These are phyloP conservation scores for Drosophila atripex DNA, from an alignment of 2,888 invertebrate genomes.

Conservation along the genomic window DNA sequence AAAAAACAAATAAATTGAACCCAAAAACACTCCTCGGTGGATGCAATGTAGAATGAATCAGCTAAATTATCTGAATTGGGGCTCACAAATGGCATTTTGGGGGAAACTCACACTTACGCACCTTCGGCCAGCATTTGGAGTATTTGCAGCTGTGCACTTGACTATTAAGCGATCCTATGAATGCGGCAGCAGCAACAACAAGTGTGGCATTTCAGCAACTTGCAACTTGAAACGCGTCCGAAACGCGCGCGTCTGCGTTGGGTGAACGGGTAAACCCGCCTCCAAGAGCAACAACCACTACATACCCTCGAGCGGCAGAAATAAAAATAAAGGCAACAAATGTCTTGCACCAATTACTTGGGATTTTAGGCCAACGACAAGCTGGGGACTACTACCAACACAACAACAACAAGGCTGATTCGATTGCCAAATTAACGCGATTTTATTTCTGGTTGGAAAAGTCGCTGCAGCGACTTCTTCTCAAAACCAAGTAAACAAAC, in stretches of 20 bases:
- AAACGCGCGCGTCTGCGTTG: constrained; percentile 20
- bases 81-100: constrained; percentile 21
- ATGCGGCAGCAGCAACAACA: constrained; percentile 7
- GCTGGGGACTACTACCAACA: constrained; percentile 10
- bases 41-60: constrained; percentile 46
- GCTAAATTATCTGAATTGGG: constrained; percentile 36
- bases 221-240: constrained; percentile 60
- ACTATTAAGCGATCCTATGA: constrained; percentile 36
- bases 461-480: constrained; percentile 44
- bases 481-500: constrained; percentile 26
- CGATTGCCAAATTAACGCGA: constrained; percentile 73
- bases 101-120: constrained; percentile 46
- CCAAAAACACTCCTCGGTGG: constrained; percentile 13
- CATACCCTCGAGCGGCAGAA: constrained; percentile 15
- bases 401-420: constrained; percentile 11
- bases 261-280: constrained; percentile 46
- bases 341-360: constrained; percentile 78
- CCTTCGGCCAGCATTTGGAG: constrained; percentile 16
- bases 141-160: constrained; percentile 71
- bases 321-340: constrained; percentile 29
- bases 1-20: background rate
- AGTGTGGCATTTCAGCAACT: constrained; percentile 31
- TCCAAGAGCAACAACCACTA: constrained; percentile 13
- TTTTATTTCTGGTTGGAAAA: constrained; percentile 53
- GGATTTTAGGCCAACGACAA: constrained; percentile 57